A percentile compares a stretch with the other conserved stretches of the same genome.
These are phyloP conservation scores for Leuciscus idus DNA, from an alignment of 2,113 vertebrate species.

Conservation along the genomic window DNA sequence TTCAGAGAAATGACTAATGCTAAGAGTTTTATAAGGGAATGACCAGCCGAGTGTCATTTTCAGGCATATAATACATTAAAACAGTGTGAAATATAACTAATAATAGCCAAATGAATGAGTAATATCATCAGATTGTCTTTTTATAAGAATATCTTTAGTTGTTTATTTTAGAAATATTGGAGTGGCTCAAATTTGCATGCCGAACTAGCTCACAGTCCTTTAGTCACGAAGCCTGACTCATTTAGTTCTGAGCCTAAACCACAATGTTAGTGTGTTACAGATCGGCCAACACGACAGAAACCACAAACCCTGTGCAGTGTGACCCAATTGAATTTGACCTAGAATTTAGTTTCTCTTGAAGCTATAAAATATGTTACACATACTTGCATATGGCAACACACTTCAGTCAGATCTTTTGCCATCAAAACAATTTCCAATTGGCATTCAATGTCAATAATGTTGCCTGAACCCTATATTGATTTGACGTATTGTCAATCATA, in stretches of 20 bases:
- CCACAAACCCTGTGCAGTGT: background rate
- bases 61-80: background rate
- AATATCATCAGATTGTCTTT: background rate
- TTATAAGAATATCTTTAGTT: background rate
- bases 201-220: background rate
- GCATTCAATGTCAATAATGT: background rate
- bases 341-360: background rate
- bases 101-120: background rate
- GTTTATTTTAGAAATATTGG: background rate
- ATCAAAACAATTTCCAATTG: background rate
- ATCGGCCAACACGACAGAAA: background rate
- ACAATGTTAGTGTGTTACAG: background rate
- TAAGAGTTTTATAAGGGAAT: background rate
- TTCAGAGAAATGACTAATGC: background rate
- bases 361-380: background rate
- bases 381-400: background rate
- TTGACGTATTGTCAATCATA: background rate
- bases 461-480: background rate
- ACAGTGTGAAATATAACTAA: background rate
- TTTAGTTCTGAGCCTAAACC: conserved; percentile 1
- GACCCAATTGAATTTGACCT: conserved; percentile 3
- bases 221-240: background rate
- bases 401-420: background rate
- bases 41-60: background rate
- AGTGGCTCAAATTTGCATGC: background rate